Evolutionary conservation across 2,113 vertebrate species (phyloP).

Genomic region (Corythornis cristatus): DNA sequence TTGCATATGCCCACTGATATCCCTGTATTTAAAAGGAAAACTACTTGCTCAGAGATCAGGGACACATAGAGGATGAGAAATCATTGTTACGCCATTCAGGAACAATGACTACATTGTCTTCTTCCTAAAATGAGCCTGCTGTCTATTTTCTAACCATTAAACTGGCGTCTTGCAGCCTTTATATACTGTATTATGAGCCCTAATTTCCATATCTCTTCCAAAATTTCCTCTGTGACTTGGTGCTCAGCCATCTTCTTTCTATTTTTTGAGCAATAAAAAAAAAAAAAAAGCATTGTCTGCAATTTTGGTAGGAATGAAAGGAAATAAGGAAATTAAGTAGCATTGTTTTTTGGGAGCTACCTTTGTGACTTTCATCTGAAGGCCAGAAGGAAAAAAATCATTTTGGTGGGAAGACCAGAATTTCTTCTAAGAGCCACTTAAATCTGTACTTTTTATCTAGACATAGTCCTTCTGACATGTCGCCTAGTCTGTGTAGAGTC

Average conservation of each 20-base stretch:
- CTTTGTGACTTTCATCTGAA: background rate
- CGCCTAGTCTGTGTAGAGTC: background rate
- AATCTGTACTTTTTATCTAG: background rate
- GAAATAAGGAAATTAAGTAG: background rate
- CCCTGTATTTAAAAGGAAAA: background rate
- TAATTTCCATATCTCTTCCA: background rate
- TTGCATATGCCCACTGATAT: background rate
- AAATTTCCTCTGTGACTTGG: background rate
- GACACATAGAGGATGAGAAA: background rate
- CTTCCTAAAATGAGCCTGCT: background rate
- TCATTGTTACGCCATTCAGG: background rate
- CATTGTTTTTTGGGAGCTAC: accelerated
- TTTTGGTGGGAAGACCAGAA: background rate
- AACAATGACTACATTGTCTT: background rate
- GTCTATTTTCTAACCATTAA: background rate
- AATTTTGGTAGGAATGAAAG: background rate
- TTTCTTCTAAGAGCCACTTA: background rate
- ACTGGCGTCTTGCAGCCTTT: background rate
- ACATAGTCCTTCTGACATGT: background rate
- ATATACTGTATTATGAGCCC: background rate
- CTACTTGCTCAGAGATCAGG: background rate
- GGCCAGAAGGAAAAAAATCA: background rate
- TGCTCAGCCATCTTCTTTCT: background rate
- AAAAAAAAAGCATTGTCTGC: background rate
- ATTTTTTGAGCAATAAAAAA: background rate